Evolutionary conservation across 2,888 invertebrate genomes (phyloP), one percentile per base, ranked within the genome.

Genomic region (Plagodis dolabraria): DNA sequence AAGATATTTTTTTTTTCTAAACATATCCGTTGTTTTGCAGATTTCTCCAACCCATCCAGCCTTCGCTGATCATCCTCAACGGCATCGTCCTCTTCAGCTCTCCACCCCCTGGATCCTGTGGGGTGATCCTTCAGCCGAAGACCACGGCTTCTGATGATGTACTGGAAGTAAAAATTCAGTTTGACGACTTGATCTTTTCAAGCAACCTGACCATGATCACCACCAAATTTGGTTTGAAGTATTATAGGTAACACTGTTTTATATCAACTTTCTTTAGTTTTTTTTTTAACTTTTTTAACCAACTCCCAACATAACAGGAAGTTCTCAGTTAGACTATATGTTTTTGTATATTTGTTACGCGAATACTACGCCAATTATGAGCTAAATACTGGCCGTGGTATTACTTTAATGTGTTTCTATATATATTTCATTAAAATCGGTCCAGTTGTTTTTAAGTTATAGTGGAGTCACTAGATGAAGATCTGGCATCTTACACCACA

Each of bases 31-130:
- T 9, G 7, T 33, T 5, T 80, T 76, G 1, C 77, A 90, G 90
- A 38, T 76, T 85, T 54, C 64, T 89, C 2, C 82, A 87, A 5
- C 82, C 86, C 0, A 77, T 87, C 38, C 85, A 86, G 35, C 85
- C 89, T 0, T 78, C 85, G 0, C 68, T 83, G 0, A 74, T 87
- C 2, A 70, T 87, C 33, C 64, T 90, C 2, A 89, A 89, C 69
- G 83, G 78, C 2, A 73, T 91, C 1, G 79, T 87, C 0, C 79
- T 89, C 8, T 80, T 86, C 53, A 81, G 84, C 2, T 81, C 86
- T 0, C 87, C 87, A 0, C 83, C 85, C 0, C 77, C 87, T 0
- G 86, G 88, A 0, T 83, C 88, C 5, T 92, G 92, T 45, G 88
- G 89, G 0, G 75, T 89, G 12, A 84, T 89, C 52, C 75, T 89